Percentiles rank a stretch among this genome's conserved stretches.
Evolutionary conservation across 2,113 vertebrate genomes (phyloP).

Genomic region (Hemiscyllium ocellatum): DNA sequence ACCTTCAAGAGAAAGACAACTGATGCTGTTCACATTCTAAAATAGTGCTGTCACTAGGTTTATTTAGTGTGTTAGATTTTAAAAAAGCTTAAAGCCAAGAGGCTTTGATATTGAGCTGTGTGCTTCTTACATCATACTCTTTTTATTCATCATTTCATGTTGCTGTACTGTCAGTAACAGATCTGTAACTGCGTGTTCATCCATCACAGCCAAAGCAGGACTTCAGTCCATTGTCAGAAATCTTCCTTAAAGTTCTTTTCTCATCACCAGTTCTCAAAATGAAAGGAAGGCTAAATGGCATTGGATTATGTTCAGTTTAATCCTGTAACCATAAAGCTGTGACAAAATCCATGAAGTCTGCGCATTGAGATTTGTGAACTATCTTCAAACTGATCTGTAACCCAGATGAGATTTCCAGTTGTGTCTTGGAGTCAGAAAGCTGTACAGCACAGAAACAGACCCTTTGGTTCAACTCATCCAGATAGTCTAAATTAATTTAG

Average conservation of each 20-base stretch:
- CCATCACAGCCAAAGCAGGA: neutral
- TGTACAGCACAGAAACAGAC: too few relatives aligned
- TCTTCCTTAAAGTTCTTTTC: conserved; percentile 6
- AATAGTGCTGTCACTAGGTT: conserved; percentile 24
- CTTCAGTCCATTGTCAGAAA: neutral
- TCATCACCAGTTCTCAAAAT: neutral
- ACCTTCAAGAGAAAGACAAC: conserved; percentile 26
- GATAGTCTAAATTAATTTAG: too few relatives aligned
- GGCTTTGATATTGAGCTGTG: conserved; percentile 20
- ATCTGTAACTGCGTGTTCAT: neutral
- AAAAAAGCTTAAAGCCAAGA: conserved; percentile 15
- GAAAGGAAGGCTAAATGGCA: neutral
- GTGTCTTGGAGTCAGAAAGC: too few relatives aligned
- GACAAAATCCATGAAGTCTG: neutral
- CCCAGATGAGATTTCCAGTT: neutral
- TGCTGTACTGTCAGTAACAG: neutral
- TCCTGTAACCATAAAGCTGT: neutral
- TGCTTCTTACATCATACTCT: conserved; percentile 25
- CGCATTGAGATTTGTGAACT: neutral
- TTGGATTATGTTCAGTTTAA: neutral
- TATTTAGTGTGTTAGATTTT: neutral
- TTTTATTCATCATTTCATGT: conserved; percentile 26
- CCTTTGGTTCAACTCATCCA: too few relatives aligned
- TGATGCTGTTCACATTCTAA: neutral
- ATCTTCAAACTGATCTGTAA: neutral